phyloP scores from a whole-genome alignment of 2,113 vertebrate species.

The Benitochromis conjunctus region DNA sequence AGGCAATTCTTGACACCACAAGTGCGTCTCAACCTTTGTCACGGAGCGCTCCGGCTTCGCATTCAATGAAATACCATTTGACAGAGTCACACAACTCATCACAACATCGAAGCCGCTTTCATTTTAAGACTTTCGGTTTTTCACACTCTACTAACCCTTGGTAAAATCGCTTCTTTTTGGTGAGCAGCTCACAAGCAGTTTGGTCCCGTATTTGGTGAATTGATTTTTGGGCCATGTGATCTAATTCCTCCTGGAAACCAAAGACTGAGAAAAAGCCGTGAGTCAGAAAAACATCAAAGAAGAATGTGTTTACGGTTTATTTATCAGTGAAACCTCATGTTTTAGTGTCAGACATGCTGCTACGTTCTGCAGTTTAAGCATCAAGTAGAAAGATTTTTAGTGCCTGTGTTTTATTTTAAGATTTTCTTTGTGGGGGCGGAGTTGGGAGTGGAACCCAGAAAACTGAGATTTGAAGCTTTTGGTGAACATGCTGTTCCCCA shows the following conservation, averaged over 20 bases:
- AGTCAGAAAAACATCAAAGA: not conserved
- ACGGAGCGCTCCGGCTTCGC: not conserved
- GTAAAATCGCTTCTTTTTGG: not conserved
- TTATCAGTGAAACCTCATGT: not conserved
- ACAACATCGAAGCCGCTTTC: not conserved
- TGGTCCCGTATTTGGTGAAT: not conserved
- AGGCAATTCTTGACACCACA: not conserved
- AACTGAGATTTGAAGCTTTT: too few relatives aligned
- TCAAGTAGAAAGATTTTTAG: not conserved
- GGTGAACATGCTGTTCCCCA: not conserved
- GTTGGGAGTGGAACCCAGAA: too few relatives aligned
- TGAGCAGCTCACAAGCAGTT: not conserved
- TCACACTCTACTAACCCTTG: not conserved
- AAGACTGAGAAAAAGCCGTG: not conserved
- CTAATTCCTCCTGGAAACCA: not conserved
- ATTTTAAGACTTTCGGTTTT: not conserved
- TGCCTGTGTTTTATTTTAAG: not conserved
- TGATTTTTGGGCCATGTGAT: not conserved
- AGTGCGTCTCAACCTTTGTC: not conserved
- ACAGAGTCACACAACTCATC: not conserved
- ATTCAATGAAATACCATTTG: not conserved
- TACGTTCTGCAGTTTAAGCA: not conserved
- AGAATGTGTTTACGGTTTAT: not conserved
- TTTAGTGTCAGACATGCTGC: not conserved
- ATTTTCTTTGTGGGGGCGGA: too few relatives aligned